Conservation (phyloP, 2,797 vertebrate species). For the Eospalax fontanierii region DNA sequence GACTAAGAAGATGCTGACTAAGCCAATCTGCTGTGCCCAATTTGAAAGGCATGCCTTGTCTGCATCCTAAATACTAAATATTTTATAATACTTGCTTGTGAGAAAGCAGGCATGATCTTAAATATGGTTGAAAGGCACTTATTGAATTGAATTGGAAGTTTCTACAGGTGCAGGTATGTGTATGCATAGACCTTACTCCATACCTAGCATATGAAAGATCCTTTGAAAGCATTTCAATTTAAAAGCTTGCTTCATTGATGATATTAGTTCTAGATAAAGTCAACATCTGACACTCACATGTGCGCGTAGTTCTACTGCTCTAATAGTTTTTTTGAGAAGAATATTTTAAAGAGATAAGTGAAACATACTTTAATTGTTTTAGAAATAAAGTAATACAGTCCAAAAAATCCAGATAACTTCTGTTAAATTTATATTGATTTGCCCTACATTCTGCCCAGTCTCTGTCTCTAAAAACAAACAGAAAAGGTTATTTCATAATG, state of each 20-base stretch:
- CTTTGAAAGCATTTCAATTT: background rate
- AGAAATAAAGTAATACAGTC: conserved; percentile 31
- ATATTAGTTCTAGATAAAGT: background rate
- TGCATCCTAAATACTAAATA: background rate
- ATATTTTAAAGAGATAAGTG: background rate
- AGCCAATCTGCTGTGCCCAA: background rate
- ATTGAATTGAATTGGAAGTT: background rate
- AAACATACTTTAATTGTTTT: conserved; percentile 4
- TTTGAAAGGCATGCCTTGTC: background rate
- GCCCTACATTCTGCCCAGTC: background rate
- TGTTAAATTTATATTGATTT: background rate
- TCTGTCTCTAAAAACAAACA: conserved; percentile 16
- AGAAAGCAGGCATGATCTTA: background rate
- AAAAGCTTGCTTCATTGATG: background rate
- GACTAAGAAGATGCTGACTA: background rate
- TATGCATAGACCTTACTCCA: background rate
- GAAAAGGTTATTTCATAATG: background rate
- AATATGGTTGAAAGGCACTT: background rate
- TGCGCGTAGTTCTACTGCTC: background rate
- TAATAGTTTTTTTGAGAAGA: background rate
- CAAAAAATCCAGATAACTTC: conserved; percentile 1
- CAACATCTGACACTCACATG: background rate
- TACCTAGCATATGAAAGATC: background rate
- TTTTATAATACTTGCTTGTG: background rate
- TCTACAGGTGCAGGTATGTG: too few relatives aligned